A percentile compares a stretch with the other conserved stretches of the same genome.
Conservation (phyloP, 2,888 invertebrate species). For the Scaptomyza cyrtandrae region DNA sequence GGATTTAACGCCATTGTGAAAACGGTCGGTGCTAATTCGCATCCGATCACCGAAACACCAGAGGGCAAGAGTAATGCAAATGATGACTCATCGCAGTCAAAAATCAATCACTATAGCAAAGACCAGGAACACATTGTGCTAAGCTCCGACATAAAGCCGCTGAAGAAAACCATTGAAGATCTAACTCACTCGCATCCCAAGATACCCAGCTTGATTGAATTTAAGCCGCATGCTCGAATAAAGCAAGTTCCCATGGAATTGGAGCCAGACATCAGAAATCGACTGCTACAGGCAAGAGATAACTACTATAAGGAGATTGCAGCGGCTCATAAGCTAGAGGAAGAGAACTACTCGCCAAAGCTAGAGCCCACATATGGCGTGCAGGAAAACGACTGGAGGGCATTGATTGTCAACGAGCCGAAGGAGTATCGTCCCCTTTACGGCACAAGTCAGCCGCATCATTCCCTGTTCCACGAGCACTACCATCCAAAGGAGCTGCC, state of each 20-base stretch:
- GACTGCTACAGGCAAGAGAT: slow-evolving; percentile 71
- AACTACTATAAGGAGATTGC: slow-evolving; percentile 79
- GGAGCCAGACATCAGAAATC: slow-evolving; percentile 77
- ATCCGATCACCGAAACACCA: slow-evolving; percentile 82
- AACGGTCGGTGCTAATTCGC: slow-evolving; percentile 84
- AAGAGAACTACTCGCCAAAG: slow-evolving; percentile 44
- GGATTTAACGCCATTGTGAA: slow-evolving; percentile 87
- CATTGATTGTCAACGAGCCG: slow-evolving; percentile 74
- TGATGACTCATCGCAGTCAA: slow-evolving; percentile 84
- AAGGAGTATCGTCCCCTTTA: slow-evolving; percentile 65
- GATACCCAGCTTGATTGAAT: slow-evolving; percentile 82
- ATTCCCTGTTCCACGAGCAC: slow-evolving; percentile 69
- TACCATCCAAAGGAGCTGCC: slow-evolving; percentile 63
- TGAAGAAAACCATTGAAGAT: slow-evolving; percentile 81
- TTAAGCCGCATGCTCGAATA: slow-evolving; percentile 82
- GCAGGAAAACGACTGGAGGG: slow-evolving; percentile 82
- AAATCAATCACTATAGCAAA: slow-evolving; percentile 84
- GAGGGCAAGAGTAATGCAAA: slow-evolving; percentile 68
- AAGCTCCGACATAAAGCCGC: slow-evolving; percentile 82
- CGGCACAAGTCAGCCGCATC: slow-evolving; percentile 46
- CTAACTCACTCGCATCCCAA: slow-evolving; percentile 82
- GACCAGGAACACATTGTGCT: slow-evolving; percentile 84
- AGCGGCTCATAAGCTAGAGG: slow-evolving; percentile 61
- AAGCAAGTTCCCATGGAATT: slow-evolving; percentile 83
- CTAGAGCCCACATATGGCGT: slow-evolving; percentile 66